These are phyloP conservation scores for Halichoeres trimaculatus DNA, from an alignment of 2,113 vertebrate genomes.

Conservation along the genomic window DNA sequence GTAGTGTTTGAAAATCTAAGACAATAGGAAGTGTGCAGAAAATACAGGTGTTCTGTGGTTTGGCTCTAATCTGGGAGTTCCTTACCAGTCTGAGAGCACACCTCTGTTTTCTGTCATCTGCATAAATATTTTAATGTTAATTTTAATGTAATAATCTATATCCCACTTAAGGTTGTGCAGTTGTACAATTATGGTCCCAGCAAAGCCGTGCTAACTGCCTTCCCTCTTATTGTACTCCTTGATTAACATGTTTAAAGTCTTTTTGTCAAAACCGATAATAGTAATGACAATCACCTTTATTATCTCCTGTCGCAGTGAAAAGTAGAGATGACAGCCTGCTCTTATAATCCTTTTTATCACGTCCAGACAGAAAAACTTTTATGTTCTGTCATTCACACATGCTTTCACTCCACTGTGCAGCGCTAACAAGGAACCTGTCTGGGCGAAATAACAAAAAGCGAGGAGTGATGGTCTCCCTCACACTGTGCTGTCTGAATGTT, in stretches of 20 bases:
- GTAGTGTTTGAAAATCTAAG: no score
- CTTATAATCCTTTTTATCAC: conserved; percentile 13
- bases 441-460: conserved; percentile 39
- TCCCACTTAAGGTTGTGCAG: background rate
- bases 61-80: no score
- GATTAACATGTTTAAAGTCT: background rate
- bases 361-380: conserved; percentile 35
- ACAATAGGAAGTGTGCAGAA: no score
- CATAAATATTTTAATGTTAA: no score
- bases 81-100: no score
- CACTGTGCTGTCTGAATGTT: conserved; percentile 58
- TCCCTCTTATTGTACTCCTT: no score
- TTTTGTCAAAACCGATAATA: background rate
- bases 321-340: background rate
- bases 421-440: conserved; percentile 36
- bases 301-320: background rate
- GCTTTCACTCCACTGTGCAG: background rate
- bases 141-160: background rate
- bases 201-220: background rate
- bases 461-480: conserved; percentile 15
- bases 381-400: conserved; percentile 30
- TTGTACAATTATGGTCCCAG: background rate
- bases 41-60: no score
- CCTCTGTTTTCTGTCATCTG: no score
- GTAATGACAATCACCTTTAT: conserved; percentile 1